These are phyloP conservation scores for Euclidia mi DNA, from an alignment of 2,888 invertebrate species.

Conservation along the genomic window DNA sequence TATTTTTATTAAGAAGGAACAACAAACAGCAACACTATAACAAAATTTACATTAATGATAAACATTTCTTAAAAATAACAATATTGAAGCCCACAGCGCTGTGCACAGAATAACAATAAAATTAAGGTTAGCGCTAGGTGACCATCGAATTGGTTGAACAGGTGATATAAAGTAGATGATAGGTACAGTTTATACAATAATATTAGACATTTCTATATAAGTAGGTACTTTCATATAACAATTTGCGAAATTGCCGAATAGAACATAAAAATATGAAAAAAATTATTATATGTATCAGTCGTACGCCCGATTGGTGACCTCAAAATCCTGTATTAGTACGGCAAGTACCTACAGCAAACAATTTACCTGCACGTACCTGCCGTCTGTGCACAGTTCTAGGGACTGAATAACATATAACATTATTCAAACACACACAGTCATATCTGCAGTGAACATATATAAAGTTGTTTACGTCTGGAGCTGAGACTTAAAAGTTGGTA, in stretches of 20 bases:
- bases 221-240: background rate
- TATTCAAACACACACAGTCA: background rate
- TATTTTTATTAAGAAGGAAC: too few species aligned
- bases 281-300: background rate
- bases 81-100: constrained; percentile 5
- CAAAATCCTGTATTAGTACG: constrained; percentile 6
- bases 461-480: too few species aligned
- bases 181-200: too few species aligned
- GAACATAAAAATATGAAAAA: constrained; percentile 10
- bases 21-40: background rate
- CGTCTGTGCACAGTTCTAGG: constrained; percentile 7
- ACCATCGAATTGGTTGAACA: too few species aligned
- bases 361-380: constrained; percentile 3
- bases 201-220: constrained; percentile 3
- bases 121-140: too few species aligned
- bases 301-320: constrained; percentile 8
- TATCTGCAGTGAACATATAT: too few species aligned
- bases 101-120: too few species aligned
- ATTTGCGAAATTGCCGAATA: background rate
- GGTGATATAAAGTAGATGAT: too few species aligned
- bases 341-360: constrained; percentile 8
- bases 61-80: constrained; percentile 1
- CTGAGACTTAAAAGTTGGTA: too few species aligned
- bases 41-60: too few species aligned
- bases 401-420: constrained; percentile 10